Base-by-base conservation (phyloP, 2,888 invertebrate genomes). In the Drosophila subquinaria region DNA sequence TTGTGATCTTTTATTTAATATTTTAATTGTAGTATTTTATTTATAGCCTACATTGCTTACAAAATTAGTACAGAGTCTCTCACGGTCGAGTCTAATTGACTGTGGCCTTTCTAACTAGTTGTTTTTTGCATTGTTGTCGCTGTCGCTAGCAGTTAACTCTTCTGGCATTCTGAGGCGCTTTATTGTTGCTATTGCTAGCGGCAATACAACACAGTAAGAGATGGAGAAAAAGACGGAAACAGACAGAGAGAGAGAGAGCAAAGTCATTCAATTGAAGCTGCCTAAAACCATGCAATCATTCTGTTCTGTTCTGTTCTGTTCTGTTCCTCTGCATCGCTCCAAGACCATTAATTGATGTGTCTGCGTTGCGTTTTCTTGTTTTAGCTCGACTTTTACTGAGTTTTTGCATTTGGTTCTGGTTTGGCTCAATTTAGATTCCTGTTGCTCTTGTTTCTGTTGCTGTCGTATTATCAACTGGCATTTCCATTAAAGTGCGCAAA, bases 331-430 rank as follows among this genome's bases (percentile, higher is more conserved):
- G 15, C 45, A 30, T 20, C 48, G 4, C 30, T 17, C 57, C 45
- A 4, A 59, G 23, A 6, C 13, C 50, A 36, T 78, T 86, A 82
- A 82, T 86, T 86, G 87, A 86, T 82, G 87, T 83, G 87, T 86
- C 82, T 82, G 73, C 76, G 52, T 52, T 66, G 56, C 56, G 56
- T 78, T 70, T 45, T 43, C 35, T 66, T 43, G 55, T 60, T 65
- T 62, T 56, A 30, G 11, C 56, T 17, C 40, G 40, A 53, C 53
- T 42, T 53, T 13, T 6, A 43, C 42, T 15, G 45, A 13, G 27
- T 43, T 48, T 33, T 47, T 35, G 30, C 6, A 38, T 20, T 27
- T 23, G 1, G 4, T 11, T 36, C 17, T 36, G 8, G 1, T 15
- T 13, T 15, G 8, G 11, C 13, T 36, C 47, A 47, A 23, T 38